phyloP scores from a whole-genome alignment of 2,797 vertebrate genomes.

The Vipera latastei region DNA sequence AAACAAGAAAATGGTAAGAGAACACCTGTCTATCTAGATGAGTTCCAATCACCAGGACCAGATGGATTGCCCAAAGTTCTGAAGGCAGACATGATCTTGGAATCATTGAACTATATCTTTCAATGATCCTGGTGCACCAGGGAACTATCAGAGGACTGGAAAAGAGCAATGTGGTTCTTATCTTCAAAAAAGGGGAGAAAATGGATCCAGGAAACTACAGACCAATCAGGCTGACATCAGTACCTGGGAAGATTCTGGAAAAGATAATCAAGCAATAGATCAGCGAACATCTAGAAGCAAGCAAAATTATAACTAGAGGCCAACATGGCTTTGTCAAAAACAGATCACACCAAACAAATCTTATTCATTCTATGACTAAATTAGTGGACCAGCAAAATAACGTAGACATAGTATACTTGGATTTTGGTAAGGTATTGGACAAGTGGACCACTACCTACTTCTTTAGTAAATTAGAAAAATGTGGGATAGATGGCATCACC shows the following conservation, averaged over 20 bases:
- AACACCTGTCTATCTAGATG: not conserved
- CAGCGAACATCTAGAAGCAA: not conserved
- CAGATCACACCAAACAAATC: not conserved
- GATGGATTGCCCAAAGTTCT: not conserved
- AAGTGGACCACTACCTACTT: not conserved
- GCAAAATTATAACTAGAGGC: not conserved
- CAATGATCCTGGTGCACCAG: not conserved
- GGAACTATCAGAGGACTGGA: not conserved
- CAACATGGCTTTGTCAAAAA: not conserved
- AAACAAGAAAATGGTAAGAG: not conserved
- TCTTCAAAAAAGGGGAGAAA: not conserved
- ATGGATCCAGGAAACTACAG: not conserved
- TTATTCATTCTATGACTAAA: not conserved
- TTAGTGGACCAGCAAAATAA: not conserved
- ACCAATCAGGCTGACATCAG: not conserved
- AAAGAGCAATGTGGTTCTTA: not conserved
- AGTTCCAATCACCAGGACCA: not conserved
- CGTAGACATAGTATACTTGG: not conserved
- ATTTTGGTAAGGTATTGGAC: not conserved
- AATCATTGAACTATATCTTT: not conserved
- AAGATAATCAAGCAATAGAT: not conserved
- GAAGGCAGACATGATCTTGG: not conserved
- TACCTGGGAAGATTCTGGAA: not conserved
- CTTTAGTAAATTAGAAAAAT: not conserved
- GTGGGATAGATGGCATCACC: not conserved